These are phyloP conservation scores for Camponotus fellah DNA, from an alignment of 2,888 invertebrate species.

Conservation along the genomic window DNA sequence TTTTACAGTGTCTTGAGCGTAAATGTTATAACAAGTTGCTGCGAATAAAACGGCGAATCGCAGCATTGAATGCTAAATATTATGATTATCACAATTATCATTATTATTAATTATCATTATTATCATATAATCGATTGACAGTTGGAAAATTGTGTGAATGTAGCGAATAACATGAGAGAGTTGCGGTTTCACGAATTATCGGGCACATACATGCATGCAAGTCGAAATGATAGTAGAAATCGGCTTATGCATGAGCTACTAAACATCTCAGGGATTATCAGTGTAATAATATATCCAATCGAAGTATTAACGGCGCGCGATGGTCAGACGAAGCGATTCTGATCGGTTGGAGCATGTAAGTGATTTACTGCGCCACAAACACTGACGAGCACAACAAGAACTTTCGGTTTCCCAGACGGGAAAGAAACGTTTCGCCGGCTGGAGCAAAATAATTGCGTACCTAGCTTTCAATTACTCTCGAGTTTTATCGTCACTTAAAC, in stretches of 20 bases:
- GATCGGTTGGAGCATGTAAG: not conserved
- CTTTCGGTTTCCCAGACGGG: not conserved
- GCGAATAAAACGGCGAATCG: not conserved
- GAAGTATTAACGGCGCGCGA: not conserved
- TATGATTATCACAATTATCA: no score
- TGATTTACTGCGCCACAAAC: constrained; percentile 18
- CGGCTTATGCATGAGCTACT: not conserved
- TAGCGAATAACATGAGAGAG: not conserved
- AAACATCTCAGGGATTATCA: constrained; percentile 14
- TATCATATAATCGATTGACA: no score
- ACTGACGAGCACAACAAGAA: not conserved
- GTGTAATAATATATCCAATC: constrained; percentile 19
- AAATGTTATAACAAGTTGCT: not conserved
- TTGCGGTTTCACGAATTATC: constrained; percentile 14
- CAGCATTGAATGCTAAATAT: not conserved
- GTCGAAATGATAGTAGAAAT: not conserved
- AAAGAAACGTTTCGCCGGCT: not conserved
- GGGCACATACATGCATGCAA: not conserved
- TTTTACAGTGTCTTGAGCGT: not conserved
- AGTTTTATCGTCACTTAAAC: constrained; percentile 1
- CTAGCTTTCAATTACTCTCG: not conserved
- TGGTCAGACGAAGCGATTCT: not conserved
- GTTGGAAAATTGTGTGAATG: not conserved
- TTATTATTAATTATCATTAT: not conserved
- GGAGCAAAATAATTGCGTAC: not conserved